Conservation (phyloP, 2,797 vertebrate species). For the Sarcophilus harrisii region DNA sequence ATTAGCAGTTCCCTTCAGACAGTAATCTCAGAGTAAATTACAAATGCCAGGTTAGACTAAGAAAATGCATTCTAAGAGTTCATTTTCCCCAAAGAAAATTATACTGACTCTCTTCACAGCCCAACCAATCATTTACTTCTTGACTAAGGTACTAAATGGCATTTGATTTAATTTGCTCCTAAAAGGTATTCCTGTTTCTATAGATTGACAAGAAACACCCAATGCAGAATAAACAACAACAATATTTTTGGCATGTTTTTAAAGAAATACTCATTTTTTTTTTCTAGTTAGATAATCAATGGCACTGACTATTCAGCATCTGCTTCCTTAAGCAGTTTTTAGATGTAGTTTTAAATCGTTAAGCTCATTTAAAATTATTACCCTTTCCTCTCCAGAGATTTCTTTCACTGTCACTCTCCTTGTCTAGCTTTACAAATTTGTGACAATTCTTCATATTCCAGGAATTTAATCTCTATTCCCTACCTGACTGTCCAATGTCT, state of each 20-base stretch:
- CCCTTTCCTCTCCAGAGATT: background rate
- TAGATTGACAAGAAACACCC: background rate
- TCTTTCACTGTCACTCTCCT: background rate
- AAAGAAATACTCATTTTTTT: background rate
- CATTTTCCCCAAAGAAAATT: background rate
- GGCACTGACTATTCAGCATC: background rate
- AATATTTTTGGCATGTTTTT: background rate
- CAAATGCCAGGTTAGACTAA: background rate
- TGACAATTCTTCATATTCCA: background rate
- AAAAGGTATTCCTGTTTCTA: background rate
- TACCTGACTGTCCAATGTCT: background rate
- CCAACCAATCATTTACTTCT: background rate
- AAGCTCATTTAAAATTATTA: background rate
- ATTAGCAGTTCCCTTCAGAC: background rate
- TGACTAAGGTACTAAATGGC: background rate
- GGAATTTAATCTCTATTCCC: background rate
- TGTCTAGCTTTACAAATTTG: background rate
- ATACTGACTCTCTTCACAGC: background rate
- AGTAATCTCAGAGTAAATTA: background rate
- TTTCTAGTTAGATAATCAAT: background rate
- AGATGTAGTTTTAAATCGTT: background rate
- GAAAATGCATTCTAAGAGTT: background rate
- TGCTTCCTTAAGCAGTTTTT: background rate
- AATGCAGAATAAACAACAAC: background rate
- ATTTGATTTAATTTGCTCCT: background rate